Percentiles rank a stretch among this genome's conserved stretches.
These are phyloP conservation scores for Cygnus atratus DNA, from an alignment of 2,113 vertebrate genomes.

Conservation along the genomic window DNA sequence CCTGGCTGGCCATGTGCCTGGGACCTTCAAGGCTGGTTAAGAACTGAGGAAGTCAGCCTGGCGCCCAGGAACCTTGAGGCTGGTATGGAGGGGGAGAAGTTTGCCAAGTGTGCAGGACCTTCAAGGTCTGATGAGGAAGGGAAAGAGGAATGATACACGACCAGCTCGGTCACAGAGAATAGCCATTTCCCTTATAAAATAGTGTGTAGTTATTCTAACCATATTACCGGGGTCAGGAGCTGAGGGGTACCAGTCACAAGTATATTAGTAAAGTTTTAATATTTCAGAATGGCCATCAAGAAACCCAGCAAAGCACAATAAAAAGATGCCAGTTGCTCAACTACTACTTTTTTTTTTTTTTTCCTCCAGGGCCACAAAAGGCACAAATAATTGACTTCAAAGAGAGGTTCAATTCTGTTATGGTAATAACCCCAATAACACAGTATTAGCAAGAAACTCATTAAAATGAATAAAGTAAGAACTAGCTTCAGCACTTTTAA, in stretches of 20 bases:
- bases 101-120: neutral
- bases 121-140: neutral
- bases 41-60: neutral
- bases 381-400: neutral
- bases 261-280: neutral
- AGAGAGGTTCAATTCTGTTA: neutral
- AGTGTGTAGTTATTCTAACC: neutral
- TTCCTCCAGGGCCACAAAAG: neutral
- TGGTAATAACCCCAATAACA: neutral
- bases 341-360: too few relatives aligned
- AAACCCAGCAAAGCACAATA: neutral
- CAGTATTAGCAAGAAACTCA: neutral
- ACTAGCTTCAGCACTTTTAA: neutral
- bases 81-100: neutral
- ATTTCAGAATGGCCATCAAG: neutral
- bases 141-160: fast-evolving
- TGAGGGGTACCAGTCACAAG: neutral
- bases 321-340: neutral
- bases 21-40: neutral
- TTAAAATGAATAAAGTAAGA: neutral
- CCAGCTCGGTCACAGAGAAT: fast-evolving
- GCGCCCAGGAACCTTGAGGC: neutral
- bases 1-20: neutral
- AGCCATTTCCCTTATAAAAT: neutral
- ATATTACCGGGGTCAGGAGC: neutral